Evolutionary conservation across 30 jellyfish, hydroid and myxozoan genomes (phyloP).

Genomic region (Cassiopea andromeda): DNA sequence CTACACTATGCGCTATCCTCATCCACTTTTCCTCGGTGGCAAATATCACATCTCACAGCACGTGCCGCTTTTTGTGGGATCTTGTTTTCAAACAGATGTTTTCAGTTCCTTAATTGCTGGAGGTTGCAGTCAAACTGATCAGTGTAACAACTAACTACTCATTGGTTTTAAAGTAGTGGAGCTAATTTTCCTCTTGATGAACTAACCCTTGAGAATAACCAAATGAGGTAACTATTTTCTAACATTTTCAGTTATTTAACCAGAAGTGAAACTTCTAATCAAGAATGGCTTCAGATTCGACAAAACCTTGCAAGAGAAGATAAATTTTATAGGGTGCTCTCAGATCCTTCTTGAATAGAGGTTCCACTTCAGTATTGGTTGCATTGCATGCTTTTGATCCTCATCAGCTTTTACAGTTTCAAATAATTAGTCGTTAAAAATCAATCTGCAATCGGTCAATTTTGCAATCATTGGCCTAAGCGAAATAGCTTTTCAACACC

Average conservation of each 20-base stretch:
- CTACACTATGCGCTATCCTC: too few species aligned
- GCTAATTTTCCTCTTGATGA: not conserved
- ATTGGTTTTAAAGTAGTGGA: not conserved
- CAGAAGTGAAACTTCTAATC: too few species aligned
- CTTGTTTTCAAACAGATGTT: not conserved
- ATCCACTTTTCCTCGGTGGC: too few species aligned
- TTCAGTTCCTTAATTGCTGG: not conserved
- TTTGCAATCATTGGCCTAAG: too few species aligned
- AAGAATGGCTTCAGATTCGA: too few species aligned
- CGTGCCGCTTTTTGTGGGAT: not conserved
- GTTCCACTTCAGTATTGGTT: not conserved
- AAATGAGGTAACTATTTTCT: not conserved
- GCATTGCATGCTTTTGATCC: not conserved
- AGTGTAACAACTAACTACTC: not conserved
- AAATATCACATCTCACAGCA: too few species aligned
- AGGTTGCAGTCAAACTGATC: not conserved
- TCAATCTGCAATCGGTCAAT: not conserved
- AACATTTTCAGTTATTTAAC: not conserved
- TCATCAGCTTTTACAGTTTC: not conserved
- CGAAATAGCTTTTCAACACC: too few species aligned
- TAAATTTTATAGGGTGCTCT: not conserved
- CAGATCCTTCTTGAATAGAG: not conserved
- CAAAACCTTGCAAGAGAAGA: too few species aligned
- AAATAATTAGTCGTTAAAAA: not conserved
- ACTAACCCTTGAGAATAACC: not conserved